These are phyloP conservation scores for Lichenostomus cassidix DNA, from an alignment of 2,113 vertebrate species.

Conservation along the genomic window DNA sequence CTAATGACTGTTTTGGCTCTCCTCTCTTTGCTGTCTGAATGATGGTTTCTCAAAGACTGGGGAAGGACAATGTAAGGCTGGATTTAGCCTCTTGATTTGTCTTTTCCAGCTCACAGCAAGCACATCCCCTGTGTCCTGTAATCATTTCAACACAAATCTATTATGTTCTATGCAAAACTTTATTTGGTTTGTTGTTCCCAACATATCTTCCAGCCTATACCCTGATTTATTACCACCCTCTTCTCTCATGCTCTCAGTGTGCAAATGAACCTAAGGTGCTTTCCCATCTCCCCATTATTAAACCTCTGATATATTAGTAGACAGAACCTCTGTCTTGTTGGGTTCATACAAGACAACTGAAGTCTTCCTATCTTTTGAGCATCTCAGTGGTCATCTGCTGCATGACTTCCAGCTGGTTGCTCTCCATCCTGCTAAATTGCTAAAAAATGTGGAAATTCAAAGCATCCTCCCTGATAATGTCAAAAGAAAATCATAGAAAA, in stretches of 20 bases:
- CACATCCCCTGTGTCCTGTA: neutral
- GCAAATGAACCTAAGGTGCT: neutral
- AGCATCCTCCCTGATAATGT: neutral
- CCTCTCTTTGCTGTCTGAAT: neutral
- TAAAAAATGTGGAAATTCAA: neutral
- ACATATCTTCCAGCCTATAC: neutral
- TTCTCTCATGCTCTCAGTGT: neutral
- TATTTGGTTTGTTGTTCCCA: neutral
- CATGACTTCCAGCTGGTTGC: neutral
- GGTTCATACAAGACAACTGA: neutral
- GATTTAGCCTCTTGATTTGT: neutral
- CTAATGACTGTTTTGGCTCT: accelerated
- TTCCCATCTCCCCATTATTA: neutral
- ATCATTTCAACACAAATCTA: neutral
- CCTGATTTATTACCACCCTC: neutral
- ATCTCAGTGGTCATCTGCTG: neutral
- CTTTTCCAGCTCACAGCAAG: neutral
- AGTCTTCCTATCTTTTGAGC: neutral
- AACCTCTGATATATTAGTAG: neutral
- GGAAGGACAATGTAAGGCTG: neutral
- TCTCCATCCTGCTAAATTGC: neutral
- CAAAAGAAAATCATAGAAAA: neutral
- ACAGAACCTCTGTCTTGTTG: neutral
- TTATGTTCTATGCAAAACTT: neutral
- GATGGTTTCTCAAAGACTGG: neutral